Evolutionary conservation across 2,888 invertebrate genomes (phyloP).

Genomic region (Pseudococcus viburni): DNA sequence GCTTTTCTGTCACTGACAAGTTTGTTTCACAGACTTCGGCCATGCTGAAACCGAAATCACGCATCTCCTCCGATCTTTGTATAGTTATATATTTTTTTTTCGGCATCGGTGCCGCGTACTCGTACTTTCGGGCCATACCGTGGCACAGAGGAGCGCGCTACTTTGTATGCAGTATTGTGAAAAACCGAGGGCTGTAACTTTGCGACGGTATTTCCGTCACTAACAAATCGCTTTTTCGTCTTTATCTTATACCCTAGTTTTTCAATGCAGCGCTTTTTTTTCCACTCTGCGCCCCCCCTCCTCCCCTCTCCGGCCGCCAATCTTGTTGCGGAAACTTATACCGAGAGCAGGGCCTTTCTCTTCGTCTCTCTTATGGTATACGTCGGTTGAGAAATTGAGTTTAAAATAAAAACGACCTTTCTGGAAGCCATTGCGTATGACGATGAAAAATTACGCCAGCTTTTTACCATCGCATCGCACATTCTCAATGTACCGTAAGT

Average conservation of each 20-base stretch:
- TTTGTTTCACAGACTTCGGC: slow-evolving; percentile 63
- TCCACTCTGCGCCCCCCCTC: neutral
- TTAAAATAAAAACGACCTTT: slow-evolving; percentile 53
- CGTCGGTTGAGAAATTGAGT: slow-evolving; percentile 49
- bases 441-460: slow-evolving; percentile 60
- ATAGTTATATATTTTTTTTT: slow-evolving; percentile 3
- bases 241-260: slow-evolving; percentile 57
- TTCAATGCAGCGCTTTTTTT: slow-evolving; percentile 50
- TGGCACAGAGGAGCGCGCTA: slow-evolving; percentile 1
- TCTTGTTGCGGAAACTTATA: neutral
- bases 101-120: neutral
- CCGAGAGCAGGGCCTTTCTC: neutral
- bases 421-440: slow-evolving; percentile 62
- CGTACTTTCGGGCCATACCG: neutral
- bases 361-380: neutral
- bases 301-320: neutral
- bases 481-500: slow-evolving; percentile 36
- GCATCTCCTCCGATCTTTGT: slow-evolving; percentile 47
- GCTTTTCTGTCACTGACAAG: slow-evolving; percentile 65
- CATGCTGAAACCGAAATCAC: slow-evolving; percentile 64
- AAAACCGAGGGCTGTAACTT: slow-evolving; percentile 62
- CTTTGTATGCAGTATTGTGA: slow-evolving; percentile 64
- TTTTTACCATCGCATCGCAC: slow-evolving; percentile 17
- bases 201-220: slow-evolving; percentile 63
- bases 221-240: slow-evolving; percentile 63